Percentiles rank a stretch among this genome's conserved stretches.
These are phyloP conservation scores for Macrobrachium rosenbergii DNA, from an alignment of 1,140 invertebrate species.

Conservation along the genomic window DNA sequence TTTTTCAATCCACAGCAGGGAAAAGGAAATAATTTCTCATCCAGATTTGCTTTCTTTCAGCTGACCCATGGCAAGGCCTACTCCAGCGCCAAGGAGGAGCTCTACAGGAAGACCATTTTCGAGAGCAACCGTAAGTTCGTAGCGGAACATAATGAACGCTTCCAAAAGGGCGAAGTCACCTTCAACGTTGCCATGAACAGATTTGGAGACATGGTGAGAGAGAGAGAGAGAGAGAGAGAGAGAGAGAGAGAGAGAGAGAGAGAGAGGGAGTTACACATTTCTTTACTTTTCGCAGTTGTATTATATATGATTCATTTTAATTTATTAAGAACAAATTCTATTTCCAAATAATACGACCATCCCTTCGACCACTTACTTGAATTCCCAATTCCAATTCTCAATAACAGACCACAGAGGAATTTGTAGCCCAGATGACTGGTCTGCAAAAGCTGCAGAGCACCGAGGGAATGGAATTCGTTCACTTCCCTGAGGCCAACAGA, in stretches of 20 bases:
- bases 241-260: neutral
- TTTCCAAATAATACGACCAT: too few relatives aligned
- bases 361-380: too few relatives aligned
- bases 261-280: neutral
- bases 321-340: neutral
- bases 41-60: neutral
- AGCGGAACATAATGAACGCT: neutral
- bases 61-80: neutral
- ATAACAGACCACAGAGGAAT: too few relatives aligned
- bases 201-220: neutral
- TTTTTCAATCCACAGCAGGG: too few relatives aligned
- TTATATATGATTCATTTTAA: neutral
- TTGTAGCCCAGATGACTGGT: neutral
- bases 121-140: neutral
- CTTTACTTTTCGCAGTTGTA: neutral
- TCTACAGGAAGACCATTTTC: neutral
- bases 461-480: neutral
- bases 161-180: neutral
- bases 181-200: slow-evolving; percentile 2
- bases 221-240: too few relatives aligned
- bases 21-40: too few relatives aligned
- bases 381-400: too few relatives aligned
- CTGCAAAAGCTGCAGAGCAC: neutral
- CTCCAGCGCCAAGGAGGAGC: neutral
- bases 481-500: neutral